Evolutionary conservation across 1,140 invertebrate species (phyloP), one percentile per base, ranked within the genome.

Genomic region (Diuraphis noxia): DNA sequence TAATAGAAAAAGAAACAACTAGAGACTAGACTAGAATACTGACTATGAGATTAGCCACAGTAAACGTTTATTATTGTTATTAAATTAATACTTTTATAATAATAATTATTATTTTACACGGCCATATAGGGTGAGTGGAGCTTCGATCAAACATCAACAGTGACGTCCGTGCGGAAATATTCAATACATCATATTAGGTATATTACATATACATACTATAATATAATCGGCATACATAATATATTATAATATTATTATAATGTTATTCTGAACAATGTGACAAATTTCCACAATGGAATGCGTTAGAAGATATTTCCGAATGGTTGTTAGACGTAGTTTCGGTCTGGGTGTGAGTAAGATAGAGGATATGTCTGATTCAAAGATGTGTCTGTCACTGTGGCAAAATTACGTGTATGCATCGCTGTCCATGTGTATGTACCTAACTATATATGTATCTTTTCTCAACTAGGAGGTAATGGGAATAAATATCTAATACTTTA

Each of bases 231-330:
- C 36, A 34, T 46, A 46, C 41, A 85, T 46, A n/a, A n/a, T n/a
- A n/a, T n/a, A n/a, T n/a, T n/a, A n/a, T n/a, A n/a, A 46, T 46
- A 85, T 17, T 63, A 63, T 34, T 25, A 38, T 88, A 56, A 63
- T 40, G 17, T n/a, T 25, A 36, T 30, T 63, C 9, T 56, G 40
- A 88, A 63, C 36, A 88, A 63, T 43, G 49, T 88, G 19, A 36
- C 30, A 63, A 63, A 88, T 88, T 23, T 56, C 23, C n/a, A 38
- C 86, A n/a, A 63, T 63, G 52, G 86, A 88, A 88, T 56, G 86
- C 38, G n/a, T 63, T 56, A 56, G 23, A 88, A 88, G 49, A 63
- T 63, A 63, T 88, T 88, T 88, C 1, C 30, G 13, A 63, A 56
- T 25, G 36, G 36, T 21, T 30, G 30, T 40, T 34, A 30, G 23